Evolutionary conservation across 2,888 invertebrate genomes (phyloP).

Genomic region (Protonemura montana): DNA sequence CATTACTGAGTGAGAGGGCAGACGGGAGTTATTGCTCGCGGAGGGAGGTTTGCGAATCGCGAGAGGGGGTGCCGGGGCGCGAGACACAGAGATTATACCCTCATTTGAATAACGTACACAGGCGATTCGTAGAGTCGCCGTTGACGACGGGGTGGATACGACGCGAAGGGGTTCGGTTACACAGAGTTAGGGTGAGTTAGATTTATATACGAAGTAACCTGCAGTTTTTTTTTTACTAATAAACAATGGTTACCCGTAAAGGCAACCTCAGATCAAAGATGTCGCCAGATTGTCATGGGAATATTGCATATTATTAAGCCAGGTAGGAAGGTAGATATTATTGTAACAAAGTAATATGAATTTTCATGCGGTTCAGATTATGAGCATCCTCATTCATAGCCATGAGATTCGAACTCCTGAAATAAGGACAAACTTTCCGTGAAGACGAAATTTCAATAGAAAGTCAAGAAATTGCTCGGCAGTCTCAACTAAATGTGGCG

Average conservation of each 20-base stretch:
- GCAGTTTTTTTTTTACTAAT: not conserved
- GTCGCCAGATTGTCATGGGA: not conserved
- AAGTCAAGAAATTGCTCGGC: not conserved
- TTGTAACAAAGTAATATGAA: not conserved
- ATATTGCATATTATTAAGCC: not conserved
- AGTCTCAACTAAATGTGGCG: not conserved
- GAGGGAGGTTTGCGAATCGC: not conserved
- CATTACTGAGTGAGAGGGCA: slow-evolving; percentile 4
- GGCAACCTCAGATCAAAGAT: not conserved
- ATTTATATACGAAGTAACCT: not conserved
- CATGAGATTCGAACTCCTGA: not conserved
- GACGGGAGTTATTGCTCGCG: not conserved
- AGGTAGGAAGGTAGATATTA: not conserved
- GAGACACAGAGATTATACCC: not conserved
- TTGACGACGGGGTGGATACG: not conserved
- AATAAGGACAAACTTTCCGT: not conserved
- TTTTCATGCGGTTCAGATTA: slow-evolving; percentile 5
- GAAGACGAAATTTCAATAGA: not conserved
- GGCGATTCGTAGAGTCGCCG: not conserved
- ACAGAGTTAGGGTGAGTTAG: not conserved
- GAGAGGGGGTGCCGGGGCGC: too few relatives aligned
- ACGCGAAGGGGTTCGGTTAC: not conserved
- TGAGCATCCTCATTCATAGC: not conserved
- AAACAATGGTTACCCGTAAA: not conserved
- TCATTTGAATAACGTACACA: slow-evolving; percentile 12